A percentile compares a stretch with the other conserved stretches of the same genome.
These are phyloP conservation scores for Oncorhynchus clarkii DNA, from an alignment of 2,113 vertebrate species.

Conservation along the genomic window DNA sequence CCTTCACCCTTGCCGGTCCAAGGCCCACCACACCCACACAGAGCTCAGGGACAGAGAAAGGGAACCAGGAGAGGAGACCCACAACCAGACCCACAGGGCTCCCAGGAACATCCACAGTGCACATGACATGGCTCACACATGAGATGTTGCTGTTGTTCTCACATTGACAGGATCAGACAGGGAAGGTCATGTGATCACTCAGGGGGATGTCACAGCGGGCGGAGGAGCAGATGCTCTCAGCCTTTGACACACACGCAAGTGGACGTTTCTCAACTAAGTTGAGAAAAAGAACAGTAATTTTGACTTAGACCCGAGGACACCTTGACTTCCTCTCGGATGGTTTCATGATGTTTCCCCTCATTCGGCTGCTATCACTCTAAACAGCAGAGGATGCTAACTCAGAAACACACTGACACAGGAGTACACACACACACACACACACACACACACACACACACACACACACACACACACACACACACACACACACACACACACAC, in stretches of 20 bases:
- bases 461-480: not conserved
- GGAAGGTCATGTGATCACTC: constrained; percentile 37
- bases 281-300: too few species aligned
- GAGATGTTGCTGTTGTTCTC: too few species aligned
- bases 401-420: too few species aligned
- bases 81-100: not conserved
- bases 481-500: too few species aligned
- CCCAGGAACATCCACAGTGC: not conserved
- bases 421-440: too few species aligned
- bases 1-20: not conserved
- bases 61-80: not conserved
- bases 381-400: constrained; percentile 54
- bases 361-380: not conserved
- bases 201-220: constrained; percentile 17
- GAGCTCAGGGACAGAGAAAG: not conserved
- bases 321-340: not conserved
- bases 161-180: constrained; percentile 45
- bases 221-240: not conserved
- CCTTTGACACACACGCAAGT: too few species aligned
- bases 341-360: not conserved
- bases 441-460: not conserved
- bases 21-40: not conserved
- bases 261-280: too few species aligned
- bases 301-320: too few species aligned
- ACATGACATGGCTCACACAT: too few species aligned